Percentiles rank a stretch among this genome's conserved stretches.
These are phyloP conservation scores for Eupithecia abbreviata DNA, from an alignment of 2,888 invertebrate genomes.

Conservation along the genomic window DNA sequence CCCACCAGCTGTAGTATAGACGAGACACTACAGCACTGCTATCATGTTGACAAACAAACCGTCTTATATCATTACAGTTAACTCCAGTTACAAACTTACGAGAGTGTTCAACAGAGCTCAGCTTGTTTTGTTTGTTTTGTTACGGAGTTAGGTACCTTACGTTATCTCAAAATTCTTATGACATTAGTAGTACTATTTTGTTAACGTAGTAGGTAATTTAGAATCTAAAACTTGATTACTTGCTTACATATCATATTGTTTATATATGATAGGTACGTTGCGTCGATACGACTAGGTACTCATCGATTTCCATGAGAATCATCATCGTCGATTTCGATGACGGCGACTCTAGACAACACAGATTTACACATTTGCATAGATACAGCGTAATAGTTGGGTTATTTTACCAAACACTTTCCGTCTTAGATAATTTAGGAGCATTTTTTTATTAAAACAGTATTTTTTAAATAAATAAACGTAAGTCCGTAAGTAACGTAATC, in stretches of 20 bases:
- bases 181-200: not conserved
- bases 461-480: too few relatives aligned
- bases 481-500: not conserved
- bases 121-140: not conserved
- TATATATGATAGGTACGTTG: too few relatives aligned
- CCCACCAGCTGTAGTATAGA: not conserved
- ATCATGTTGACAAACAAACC: slow-evolving; percentile 35
- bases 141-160: not conserved
- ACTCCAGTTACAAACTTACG: slow-evolving; percentile 24
- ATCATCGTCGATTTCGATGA: too few relatives aligned
- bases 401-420: too few relatives aligned
- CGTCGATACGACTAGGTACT: too few relatives aligned
- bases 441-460: too few relatives aligned
- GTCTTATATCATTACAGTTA: slow-evolving; percentile 24
- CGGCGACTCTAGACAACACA: too few relatives aligned
- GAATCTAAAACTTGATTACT: not conserved
- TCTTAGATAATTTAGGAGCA: too few relatives aligned
- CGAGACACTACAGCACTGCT: slow-evolving; percentile 6
- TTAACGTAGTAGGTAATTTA: not conserved
- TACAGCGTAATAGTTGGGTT: too few relatives aligned
- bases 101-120: slow-evolving; percentile 29
- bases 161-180: not conserved
- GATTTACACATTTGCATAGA: too few relatives aligned
- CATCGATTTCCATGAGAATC: too few relatives aligned
- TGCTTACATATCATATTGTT: too few relatives aligned